phyloP scores from a whole-genome alignment of 2,888 invertebrate species.

The Rhodophaea formosa region DNA sequence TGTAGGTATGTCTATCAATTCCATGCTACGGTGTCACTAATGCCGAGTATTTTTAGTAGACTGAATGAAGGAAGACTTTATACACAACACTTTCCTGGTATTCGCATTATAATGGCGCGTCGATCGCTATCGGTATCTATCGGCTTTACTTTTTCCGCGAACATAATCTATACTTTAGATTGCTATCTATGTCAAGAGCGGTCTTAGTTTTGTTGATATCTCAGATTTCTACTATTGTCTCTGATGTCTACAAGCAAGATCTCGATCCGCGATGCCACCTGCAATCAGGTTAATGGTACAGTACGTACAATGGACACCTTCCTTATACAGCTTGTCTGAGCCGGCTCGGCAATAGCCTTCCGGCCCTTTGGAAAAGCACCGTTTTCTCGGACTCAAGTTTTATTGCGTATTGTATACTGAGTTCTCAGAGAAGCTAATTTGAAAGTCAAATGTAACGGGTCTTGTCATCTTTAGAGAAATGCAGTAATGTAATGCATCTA shows the following conservation, averaged over 20 bases:
- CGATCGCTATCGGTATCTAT: neutral
- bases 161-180: conserved; percentile 2
- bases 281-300: conserved; percentile 60
- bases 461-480: neutral
- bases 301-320: conserved; percentile 39
- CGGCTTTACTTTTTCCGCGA: neutral
- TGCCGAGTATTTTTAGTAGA: too few relatives aligned
- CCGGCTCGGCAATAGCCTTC: conserved; percentile 35
- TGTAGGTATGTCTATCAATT: too few relatives aligned
- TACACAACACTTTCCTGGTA: neutral
- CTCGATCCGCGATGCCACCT: conserved; percentile 13
- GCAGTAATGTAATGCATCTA: neutral
- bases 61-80: too few relatives aligned
- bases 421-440: neutral
- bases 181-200: conserved; percentile 8
- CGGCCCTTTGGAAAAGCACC: conserved; percentile 49
- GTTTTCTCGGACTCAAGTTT: conserved; percentile 28
- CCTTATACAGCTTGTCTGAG: conserved; percentile 44
- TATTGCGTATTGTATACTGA: conserved; percentile 13
- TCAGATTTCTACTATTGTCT: conserved; percentile 6
- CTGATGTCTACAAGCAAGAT: neutral
- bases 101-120: neutral
- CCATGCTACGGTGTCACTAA: too few relatives aligned
- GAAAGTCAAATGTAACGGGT: neutral
- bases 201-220: conserved; percentile 1